Evolutionary conservation across 1,140 invertebrate genomes (phyloP), one percentile per base, ranked within the genome.

Genomic region (Charaxes varanes): DNA sequence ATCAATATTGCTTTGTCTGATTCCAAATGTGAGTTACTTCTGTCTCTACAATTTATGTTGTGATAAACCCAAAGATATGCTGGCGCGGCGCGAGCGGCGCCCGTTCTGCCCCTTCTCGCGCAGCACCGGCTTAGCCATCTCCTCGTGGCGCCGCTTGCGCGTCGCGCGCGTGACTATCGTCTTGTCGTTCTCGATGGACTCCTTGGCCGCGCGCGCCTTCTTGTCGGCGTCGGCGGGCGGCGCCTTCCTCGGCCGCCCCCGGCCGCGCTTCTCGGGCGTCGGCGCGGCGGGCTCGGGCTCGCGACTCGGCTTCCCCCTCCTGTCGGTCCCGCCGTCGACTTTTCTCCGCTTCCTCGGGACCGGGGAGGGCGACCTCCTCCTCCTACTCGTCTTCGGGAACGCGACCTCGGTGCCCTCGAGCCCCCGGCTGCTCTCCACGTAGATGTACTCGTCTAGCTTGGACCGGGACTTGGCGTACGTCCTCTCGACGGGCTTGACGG

Each of bases 181-280:
- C 36, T 77, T 78, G 2, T 82, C 76, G 22, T 82, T 82, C 36
- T 82, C 78, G 30, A 82, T 82, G 0, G 76, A 80, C 23, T 81
- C 78, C 44, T 82, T 79, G n/a, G 69, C 67, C 2, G 55, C 48
- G 23, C 66, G 58, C 2, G 54, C 41, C 10, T 54, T 54, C 19
- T 72, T 60, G 2, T 56, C 56, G 2, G 41, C 52, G 1, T 46
- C 41, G 3, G 19, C 28, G 15, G 53, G 44, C 2, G 33, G 50
- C n/a, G 41, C 41, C 26, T 54, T 65, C 47, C 26, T 55, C 1
- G 30, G 60, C 19, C 56, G 34, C 4, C 53, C 58, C 27, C 54
- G 62, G 6, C 63, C 67, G 1, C 61, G 41, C 41, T 58, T 53
- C 11, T 49, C 43, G 0, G 44, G 34, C 6, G 33, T 49, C 34